Conservation (phyloP, 2,888 invertebrate genomes). For the Rhabditoides inermis region DNA sequence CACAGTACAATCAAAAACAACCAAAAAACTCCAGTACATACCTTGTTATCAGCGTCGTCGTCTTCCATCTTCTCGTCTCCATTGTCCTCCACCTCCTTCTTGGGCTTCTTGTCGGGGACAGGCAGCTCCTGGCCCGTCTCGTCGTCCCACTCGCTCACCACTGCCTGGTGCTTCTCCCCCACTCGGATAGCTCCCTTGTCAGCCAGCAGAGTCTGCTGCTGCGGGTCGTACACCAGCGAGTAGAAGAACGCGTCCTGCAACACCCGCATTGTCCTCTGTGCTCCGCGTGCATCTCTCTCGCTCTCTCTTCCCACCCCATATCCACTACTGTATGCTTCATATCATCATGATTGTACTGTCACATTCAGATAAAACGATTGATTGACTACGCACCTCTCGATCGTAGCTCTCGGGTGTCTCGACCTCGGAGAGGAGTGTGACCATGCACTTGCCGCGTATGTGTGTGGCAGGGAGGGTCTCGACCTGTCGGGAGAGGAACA, state of each 20-base stretch:
- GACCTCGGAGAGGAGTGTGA: conserved; percentile 95
- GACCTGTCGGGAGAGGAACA: conserved; percentile 86
- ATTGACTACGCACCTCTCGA: conserved; percentile 61
- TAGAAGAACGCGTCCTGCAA: conserved; percentile 96
- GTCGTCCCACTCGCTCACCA: too few relatives aligned
- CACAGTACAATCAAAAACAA: not conserved
- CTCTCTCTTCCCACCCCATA: too few relatives aligned
- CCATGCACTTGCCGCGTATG: conserved; percentile 94
- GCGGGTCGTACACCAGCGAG: conserved; percentile 97
- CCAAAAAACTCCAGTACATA: conserved; percentile 6
- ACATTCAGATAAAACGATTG: too few relatives aligned
- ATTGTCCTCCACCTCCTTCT: conserved; percentile 2
- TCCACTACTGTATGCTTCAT: too few relatives aligned
- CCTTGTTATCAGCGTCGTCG: conserved; percentile 18
- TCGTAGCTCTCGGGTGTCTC: conserved; percentile 92
- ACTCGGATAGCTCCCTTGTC: conserved; percentile 83
- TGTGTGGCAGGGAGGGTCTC: conserved; percentile 96
- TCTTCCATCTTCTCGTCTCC: conserved; percentile 8
- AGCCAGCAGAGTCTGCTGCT: conserved; percentile 93
- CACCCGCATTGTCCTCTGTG: too few relatives aligned
- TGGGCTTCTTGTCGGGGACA: conserved; percentile 15
- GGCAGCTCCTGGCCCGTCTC: too few relatives aligned
- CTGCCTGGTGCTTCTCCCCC: conserved; percentile 89
- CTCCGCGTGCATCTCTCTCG: too few relatives aligned
- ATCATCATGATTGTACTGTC: too few relatives aligned